These are phyloP conservation scores for Sphaeramia orbicularis DNA, from an alignment of 2,797 vertebrate species.

Conservation along the genomic window DNA sequence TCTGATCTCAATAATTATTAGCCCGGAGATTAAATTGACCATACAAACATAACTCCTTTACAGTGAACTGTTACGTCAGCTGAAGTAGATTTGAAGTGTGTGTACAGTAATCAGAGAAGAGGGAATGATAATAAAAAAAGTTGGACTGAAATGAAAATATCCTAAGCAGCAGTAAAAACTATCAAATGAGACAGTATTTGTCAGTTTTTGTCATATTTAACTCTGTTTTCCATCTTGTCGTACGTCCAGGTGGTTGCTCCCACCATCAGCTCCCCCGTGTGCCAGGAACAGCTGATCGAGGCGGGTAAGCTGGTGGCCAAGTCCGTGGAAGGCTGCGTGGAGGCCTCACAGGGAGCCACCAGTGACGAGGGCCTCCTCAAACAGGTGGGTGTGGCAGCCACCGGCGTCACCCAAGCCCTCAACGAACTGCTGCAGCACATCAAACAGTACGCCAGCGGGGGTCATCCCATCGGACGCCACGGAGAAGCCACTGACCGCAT, in stretches of 20 bases:
- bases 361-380: conserved; percentile 92
- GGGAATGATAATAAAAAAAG: too few species aligned
- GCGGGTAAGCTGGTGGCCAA: conserved; percentile 96
- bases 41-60: too few species aligned
- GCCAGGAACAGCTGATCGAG: conserved; percentile 97
- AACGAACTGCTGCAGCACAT: conserved; percentile 97
- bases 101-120: too few species aligned
- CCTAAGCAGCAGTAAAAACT: too few species aligned
- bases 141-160: too few species aligned
- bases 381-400: conserved; percentile 93
- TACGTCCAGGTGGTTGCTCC: conserved; percentile 93
- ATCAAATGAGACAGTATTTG: too few species aligned
- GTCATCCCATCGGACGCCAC: conserved; percentile 93
- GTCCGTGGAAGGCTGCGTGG: conserved; percentile 95
- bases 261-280: conserved; percentile 97
- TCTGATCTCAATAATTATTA: too few species aligned
- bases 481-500: conserved; percentile 98
- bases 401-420: conserved; percentile 94
- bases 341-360: conserved; percentile 93
- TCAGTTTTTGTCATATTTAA: background rate
- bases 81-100: too few species aligned
- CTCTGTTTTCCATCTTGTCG: background rate
- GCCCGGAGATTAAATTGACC: too few species aligned
- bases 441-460: conserved; percentile 92
- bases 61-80: too few species aligned